phyloP scores from a whole-genome alignment of 2,888 invertebrate species.

The Osedax frankpressi region DNA sequence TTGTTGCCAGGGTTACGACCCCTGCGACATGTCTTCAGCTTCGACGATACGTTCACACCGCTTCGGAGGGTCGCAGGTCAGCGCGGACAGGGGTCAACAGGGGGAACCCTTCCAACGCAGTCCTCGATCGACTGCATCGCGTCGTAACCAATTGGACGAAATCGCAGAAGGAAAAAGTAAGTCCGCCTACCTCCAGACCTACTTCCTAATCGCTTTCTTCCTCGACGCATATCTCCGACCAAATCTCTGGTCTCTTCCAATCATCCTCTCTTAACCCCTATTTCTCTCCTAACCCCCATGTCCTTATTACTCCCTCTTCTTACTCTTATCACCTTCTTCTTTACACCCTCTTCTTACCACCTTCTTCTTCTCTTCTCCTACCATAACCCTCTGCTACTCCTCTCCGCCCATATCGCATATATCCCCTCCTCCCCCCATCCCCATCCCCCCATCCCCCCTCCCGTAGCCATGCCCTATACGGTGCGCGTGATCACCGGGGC shows the following conservation, averaged over 20 bases:
- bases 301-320: too few relatives aligned
- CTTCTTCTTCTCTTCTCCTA: background rate
- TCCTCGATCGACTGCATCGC: conserved; percentile 32
- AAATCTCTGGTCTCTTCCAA: too few relatives aligned
- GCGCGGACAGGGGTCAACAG: conserved; percentile 27
- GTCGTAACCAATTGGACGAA: conserved; percentile 31
- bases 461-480: conserved; percentile 43
- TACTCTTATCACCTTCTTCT: background rate
- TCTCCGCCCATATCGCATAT: background rate
- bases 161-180: conserved; percentile 40
- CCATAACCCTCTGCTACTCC: background rate
- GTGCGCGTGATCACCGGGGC: conserved; percentile 41
- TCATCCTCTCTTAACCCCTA: too few relatives aligned
- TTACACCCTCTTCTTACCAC: background rate
- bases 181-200: background rate
- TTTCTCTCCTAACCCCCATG: too few relatives aligned
- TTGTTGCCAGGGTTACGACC: conserved; percentile 42
- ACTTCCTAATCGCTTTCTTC: background rate
- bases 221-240: too few relatives aligned
- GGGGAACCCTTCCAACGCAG: conserved; percentile 38
- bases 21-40: conserved; percentile 28
- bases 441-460: conserved; percentile 13
- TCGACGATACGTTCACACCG: conserved; percentile 36
- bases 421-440: background rate
- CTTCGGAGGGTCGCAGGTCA: conserved; percentile 36